These are phyloP conservation scores for Phataginus tetradactyla DNA, from an alignment of 2,797 vertebrate genomes.

Conservation along the genomic window DNA sequence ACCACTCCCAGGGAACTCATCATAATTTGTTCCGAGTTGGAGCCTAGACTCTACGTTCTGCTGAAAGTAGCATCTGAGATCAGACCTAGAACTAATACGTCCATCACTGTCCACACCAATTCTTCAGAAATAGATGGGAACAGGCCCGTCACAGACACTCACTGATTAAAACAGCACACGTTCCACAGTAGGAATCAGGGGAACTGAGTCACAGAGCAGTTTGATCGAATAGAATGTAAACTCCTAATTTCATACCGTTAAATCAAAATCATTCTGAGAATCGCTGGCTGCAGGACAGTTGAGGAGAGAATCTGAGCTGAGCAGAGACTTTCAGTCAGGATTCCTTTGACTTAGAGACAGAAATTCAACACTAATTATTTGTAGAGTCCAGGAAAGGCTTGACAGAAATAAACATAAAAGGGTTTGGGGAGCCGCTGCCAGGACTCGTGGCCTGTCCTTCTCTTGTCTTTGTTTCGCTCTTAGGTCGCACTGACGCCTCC, in stretches of 20 bases:
- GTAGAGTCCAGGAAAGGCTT: background rate
- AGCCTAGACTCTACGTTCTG: background rate
- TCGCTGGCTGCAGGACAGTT: background rate
- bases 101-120: background rate
- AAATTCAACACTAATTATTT: background rate
- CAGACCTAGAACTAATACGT: background rate
- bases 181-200: background rate
- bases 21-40: background rate
- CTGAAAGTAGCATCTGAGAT: background rate
- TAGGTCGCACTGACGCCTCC: background rate
- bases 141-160: background rate
- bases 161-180: background rate
- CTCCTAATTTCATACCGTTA: background rate
- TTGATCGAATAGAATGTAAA: background rate
- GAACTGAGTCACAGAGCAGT: background rate
- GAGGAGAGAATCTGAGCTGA: background rate
- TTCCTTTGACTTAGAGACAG: background rate
- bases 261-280: slow-evolving; percentile 21
- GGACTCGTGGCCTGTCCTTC: background rate
- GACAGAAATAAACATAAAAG: background rate
- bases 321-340: background rate
- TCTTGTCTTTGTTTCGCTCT: background rate
- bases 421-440: background rate
- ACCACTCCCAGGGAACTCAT: background rate
- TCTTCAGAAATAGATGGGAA: background rate